Base-by-base conservation (phyloP, 2,888 invertebrate genomes). In the Epsilonema sp. region DNA sequence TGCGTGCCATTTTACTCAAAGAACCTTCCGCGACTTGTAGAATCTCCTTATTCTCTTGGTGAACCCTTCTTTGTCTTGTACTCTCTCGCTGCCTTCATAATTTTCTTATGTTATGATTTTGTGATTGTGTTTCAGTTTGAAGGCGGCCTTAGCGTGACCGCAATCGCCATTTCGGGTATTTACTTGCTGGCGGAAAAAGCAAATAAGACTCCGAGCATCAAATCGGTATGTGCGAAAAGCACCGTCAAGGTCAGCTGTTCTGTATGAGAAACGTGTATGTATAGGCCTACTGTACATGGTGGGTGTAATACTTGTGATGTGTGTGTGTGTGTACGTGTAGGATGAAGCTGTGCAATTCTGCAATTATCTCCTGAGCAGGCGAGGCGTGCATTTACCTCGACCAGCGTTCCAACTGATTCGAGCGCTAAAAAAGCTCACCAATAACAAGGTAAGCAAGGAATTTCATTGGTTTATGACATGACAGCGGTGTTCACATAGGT, bases 291-390 rank as follows among this genome's bases (percentile, higher is more conserved):
- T n/a, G n/a, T n/a, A 31, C 16, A 11, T 31, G 16, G 31, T 31
- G 31, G 8, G 31, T 31, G 8, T 31, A 31, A 31, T 31, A 11
- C 8, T 8, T 11, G 31, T 31, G 31, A 31, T 31, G 8, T 8
- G 31, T 31, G 16, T 24, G 38, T 37, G 47, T 51, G 26, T 40
- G 31, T 49, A 31, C 41, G 26, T 49, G 49, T 73, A 76, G 56
- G 78, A 78, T 24, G 87, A 89, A 69, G 77, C 78, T 1, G 75
- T 81, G 43, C 92, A 92, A 71, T 79, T 94, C 60, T 78, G 80
- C 1, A 80, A 80, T 63, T 94, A 92, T 71, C 75, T 92, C 59
- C 70, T 89, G 51, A 44, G 47, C 23, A 48, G 47, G 36, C 39
- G 40, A 13, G 92, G 85, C 41, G 89, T 90, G 2, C 85, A 81